Conservation (phyloP, 2,797 vertebrate genomes). For the Sarcoramphus papa region DNA sequence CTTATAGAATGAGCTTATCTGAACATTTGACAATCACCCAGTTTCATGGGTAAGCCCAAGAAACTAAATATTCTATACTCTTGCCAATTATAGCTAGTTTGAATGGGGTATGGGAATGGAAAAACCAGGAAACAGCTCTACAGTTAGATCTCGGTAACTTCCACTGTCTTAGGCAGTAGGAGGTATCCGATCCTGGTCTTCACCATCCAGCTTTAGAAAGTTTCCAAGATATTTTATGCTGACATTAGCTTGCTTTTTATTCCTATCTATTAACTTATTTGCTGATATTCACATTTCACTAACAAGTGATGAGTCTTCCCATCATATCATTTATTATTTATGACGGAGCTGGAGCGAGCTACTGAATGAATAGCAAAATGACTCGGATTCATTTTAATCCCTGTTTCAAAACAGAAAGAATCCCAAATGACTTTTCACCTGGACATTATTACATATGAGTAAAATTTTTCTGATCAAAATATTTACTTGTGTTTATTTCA, state of each 20-base stretch:
- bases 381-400: not conserved
- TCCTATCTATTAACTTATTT: not conserved
- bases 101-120: not conserved
- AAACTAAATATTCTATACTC: not conserved
- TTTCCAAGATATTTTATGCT: not conserved
- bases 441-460: not conserved
- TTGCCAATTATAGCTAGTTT: not conserved
- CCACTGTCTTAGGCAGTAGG: not conserved
- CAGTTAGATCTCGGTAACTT: not conserved
- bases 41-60: not conserved
- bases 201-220: not conserved
- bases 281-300: constrained; percentile 13
- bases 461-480: not conserved
- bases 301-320: not conserved
- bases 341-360: not conserved
- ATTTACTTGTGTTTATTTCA: not conserved
- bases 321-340: not conserved
- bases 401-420: not conserved
- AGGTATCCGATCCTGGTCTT: not conserved
- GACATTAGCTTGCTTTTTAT: not conserved
- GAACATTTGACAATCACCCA: not conserved
- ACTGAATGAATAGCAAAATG: not conserved
- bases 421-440: not conserved
- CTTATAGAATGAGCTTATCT: not conserved
- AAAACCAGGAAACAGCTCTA: not conserved